Conservation (phyloP, 2,888 invertebrate genomes). For the Napeogenes sylphis region DNA sequence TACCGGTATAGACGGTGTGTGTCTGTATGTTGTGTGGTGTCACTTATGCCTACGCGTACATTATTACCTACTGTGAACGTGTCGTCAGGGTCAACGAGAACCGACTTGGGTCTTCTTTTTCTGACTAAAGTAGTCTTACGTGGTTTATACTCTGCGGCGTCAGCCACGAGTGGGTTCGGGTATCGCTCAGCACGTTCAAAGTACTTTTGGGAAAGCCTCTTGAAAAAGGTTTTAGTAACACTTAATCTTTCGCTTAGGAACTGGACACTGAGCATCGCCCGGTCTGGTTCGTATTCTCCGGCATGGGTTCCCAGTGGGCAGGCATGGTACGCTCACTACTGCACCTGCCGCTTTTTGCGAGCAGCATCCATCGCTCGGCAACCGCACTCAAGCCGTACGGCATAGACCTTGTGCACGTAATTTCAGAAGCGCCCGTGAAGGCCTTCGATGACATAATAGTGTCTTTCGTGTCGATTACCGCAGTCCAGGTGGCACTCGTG, state of each 20-base stretch:
- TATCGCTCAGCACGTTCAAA: too few species aligned
- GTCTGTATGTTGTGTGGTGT: not conserved
- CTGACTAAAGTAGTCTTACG: too few species aligned
- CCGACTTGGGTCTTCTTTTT: too few species aligned
- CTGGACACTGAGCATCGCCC: conserved; percentile 82
- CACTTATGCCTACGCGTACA: not conserved
- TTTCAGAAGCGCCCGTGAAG: conserved; percentile 85
- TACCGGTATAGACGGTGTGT: too few species aligned
- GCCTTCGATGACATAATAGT: conserved; percentile 91
- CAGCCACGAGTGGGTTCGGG: too few species aligned
- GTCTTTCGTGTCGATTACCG: conserved; percentile 95
- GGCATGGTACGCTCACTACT: conserved; percentile 95
- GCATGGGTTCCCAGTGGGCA: conserved; percentile 99
- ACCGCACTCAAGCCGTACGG: conserved; percentile 87
- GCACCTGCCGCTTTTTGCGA: conserved; percentile 87
- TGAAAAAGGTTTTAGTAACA: not conserved
- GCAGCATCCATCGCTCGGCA: conserved; percentile 86
- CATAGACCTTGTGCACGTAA: conserved; percentile 88
- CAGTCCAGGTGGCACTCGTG: conserved; percentile 97
- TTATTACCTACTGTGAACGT: too few species aligned
- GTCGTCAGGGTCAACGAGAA: too few species aligned
- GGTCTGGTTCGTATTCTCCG: conserved; percentile 96
- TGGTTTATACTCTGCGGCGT: too few species aligned
- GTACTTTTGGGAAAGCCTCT: too few species aligned
- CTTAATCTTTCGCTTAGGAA: conserved; percentile 40